Percentiles rank a stretch among this genome's conserved stretches.
phyloP scores from a whole-genome alignment of 1,140 invertebrate species.

The Orchestia grillus region DNA sequence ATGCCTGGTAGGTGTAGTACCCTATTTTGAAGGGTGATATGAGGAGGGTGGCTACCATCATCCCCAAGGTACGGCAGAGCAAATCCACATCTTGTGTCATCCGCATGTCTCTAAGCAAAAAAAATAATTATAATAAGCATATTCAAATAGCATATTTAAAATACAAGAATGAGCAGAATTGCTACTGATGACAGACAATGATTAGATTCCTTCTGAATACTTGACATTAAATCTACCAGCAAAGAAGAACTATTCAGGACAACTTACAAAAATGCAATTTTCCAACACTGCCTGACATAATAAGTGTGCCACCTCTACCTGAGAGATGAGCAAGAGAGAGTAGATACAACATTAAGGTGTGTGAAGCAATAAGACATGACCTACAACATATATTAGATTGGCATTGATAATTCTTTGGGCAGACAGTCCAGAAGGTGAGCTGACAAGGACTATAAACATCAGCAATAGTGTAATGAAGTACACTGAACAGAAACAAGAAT shows the following conservation, averaged over 20 bases:
- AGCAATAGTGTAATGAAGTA: no score
- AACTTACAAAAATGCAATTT: background rate
- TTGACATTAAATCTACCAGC: background rate
- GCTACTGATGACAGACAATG: background rate
- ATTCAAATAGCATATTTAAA: background rate
- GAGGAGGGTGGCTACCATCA: constrained; percentile 73
- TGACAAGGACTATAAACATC: no score
- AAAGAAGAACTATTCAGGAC: background rate
- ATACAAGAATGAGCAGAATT: background rate
- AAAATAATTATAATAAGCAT: background rate
- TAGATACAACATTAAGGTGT: background rate
- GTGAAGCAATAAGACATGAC: background rate
- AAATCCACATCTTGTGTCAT: constrained; percentile 77
- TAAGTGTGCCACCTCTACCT: background rate
- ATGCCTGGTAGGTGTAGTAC: constrained; percentile 74
- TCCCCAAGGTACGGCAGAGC: constrained; percentile 73
- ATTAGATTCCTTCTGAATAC: background rate
- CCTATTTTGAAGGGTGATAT: constrained; percentile 75
- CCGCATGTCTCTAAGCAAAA: constrained; percentile 73
- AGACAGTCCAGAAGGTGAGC: no score
- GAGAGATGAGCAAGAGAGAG: background rate
- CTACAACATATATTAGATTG: no score
- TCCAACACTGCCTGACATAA: background rate
- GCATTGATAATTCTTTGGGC: no score
- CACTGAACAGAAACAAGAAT: no score